Evolutionary conservation across 2,888 invertebrate genomes (phyloP).

Genomic region (Rosalia funebris): DNA sequence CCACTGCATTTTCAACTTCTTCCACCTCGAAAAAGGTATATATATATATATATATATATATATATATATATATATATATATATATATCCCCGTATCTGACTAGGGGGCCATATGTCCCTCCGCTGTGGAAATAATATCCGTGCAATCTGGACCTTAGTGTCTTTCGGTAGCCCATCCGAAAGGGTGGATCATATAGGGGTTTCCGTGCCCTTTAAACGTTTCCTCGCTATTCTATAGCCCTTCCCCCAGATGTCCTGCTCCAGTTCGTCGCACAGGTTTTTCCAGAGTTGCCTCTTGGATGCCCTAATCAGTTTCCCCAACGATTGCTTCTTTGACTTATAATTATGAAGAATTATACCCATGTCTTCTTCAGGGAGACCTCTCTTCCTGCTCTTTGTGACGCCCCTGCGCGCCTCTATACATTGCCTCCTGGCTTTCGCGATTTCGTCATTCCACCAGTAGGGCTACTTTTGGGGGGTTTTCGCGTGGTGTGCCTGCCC

Average conservation of each 20-base stretch:
- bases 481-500: background rate
- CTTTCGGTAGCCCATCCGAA: background rate
- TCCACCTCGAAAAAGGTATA: background rate
- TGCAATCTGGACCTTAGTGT: background rate
- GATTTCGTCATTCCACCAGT: background rate
- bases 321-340: background rate
- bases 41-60: no score
- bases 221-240: background rate
- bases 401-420: background rate
- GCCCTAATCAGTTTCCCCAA: background rate
- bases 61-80: no score
- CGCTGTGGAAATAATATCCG: background rate
- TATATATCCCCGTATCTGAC: background rate
- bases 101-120: background rate
- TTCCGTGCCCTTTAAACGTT: background rate
- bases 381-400: no score
- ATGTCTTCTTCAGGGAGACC: background rate
- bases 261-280: background rate
- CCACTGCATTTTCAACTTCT: background rate
- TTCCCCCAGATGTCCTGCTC: background rate
- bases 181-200: no score
- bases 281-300: background rate
- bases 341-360: background rate
- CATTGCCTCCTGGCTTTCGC: background rate
- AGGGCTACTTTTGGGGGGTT: background rate